Base-by-base conservation (phyloP, 2,888 invertebrate species). In the Anthophora plumipes region DNA sequence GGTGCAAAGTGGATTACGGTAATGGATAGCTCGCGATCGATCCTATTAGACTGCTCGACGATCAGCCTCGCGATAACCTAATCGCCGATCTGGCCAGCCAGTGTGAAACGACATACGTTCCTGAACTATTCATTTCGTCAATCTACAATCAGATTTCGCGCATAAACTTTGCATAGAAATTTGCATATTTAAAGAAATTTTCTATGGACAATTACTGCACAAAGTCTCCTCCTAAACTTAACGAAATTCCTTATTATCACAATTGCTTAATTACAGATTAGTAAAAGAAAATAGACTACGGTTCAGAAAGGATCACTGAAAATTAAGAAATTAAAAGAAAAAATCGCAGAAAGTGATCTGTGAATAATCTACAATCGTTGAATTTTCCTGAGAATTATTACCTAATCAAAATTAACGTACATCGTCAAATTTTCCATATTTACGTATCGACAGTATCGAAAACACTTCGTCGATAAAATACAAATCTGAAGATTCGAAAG, bases 1-100 rank as follows among this genome's bases (percentile, higher is more conserved):
- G 76, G 86, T 75, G 92, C 88, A 90, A 92, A 92, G 92, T 91
- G 92, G 91, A 91, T 91, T 90, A 90, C 86, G 82, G 89, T 91
- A 92, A 92, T 91, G 91, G 90, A 92, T 92, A 90, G 88, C 76
- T 55, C 54, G 61, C 82, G 83, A 82, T 85, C 85, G 83, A 89
- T 89, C 85, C 80, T 84, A 81, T 88, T 83, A 80, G 87, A 88
- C 88, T 86, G 85, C 73, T 76, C 79, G 11, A 74, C 76, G 89
- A 90, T 88, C 79, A 71, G 60, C 80, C 81, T 25, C 31, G 17
- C 7, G 88, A 87, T 87, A 85, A 43, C 63, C 55, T 68, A 76
- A 88, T 88, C 85, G 82, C 2, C 64, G 70, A 82, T 82, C 82
- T 67, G 80, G 57, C 71, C 88, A 90, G 90, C 80, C 89, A 78